Base-by-base conservation (phyloP, 2,888 invertebrate species). In the Sphinx pinastri region DNA sequence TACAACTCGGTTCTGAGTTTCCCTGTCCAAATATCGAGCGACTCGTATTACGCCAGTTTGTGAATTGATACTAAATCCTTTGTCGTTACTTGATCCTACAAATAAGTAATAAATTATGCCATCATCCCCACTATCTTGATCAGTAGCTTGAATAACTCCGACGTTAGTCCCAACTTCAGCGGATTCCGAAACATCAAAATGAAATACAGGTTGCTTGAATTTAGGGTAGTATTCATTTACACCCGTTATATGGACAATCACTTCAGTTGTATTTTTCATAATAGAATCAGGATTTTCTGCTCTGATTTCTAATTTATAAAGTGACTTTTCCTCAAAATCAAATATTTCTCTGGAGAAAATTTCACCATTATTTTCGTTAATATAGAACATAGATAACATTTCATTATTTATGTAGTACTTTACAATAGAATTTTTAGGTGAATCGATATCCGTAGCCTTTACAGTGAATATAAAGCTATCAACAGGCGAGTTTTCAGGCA, bases 101-200 rank as follows among this genome's bases (percentile, higher is more conserved):
- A 99, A 96, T n/a, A 98, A 95, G 84, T 98, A 99, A 84, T 97
- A 98, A 11, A 99, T 97, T 80, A 96, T 95, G 0, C 98, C 98
- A 85, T 98, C 98, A 66, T 96, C 96, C 6, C 98, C 98, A 12
- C 96, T 96, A 84, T 98, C 98, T 89, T 97, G 97, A 87, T 98
- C 98, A 0, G 97, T 97, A 0, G 98, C 98, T 91, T 97, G 97
- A 73, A 98, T 96, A 10, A 96, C 95, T 4, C 99, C 99, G 52
- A 99, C 97, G 70, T 96, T 96, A 0, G 97, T 97, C 49, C 98
- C 98, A 63, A 98, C 96, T 78, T 96, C 96, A 0, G 98, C 97
- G 47, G 98, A 98, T 91, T 99, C 99, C 25, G 98, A 98, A 0
- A 99, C 98, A 81, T 98, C 98, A 84, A 98, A 98, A 85, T 98